These are phyloP conservation scores for Synodontis membranacea DNA, from an alignment of 2,113 vertebrate genomes.

Conservation along the genomic window DNA sequence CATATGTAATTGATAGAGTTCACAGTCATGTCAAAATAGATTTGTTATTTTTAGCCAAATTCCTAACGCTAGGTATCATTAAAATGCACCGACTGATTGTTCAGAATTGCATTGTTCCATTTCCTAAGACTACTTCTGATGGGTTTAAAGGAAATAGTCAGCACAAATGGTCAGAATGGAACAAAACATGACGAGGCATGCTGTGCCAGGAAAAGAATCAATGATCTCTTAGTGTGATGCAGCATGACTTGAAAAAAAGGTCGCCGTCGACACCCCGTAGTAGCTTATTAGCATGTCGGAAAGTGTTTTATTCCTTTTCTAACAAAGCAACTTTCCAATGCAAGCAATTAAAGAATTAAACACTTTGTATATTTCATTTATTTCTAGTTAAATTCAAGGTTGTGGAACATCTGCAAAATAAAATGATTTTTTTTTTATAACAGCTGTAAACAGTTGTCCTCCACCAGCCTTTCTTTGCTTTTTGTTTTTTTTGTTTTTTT, in stretches of 20 bases:
- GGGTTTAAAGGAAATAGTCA: background rate
- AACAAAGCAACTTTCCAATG: background rate
- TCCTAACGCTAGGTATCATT: background rate
- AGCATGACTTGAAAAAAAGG: background rate
- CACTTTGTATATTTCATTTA: background rate
- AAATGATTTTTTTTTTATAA: background rate
- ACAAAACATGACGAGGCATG: background rate
- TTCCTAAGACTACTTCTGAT: background rate
- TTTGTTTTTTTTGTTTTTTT: background rate
- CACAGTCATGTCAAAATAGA: conserved; percentile 42
- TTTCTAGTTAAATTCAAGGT: background rate
- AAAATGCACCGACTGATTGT: too few relatives aligned
- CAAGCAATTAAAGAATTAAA: conserved; percentile 9
- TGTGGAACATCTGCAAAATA: conserved; percentile 5
- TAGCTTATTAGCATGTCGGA: background rate
- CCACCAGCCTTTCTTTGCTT: background rate
- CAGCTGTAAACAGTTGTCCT: background rate
- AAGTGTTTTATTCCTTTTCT: background rate
- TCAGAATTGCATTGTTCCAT: background rate
- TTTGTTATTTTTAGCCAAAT: conserved; percentile 44
- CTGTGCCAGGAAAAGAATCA: background rate
- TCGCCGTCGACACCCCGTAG: background rate
- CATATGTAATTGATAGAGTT: conserved; percentile 22
- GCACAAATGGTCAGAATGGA: background rate
- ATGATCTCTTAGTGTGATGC: background rate